Percentiles rank a stretch among this genome's conserved stretches.
phyloP scores from a whole-genome alignment of 1,140 invertebrate species.

The Rhyzopertha dominica region DNA sequence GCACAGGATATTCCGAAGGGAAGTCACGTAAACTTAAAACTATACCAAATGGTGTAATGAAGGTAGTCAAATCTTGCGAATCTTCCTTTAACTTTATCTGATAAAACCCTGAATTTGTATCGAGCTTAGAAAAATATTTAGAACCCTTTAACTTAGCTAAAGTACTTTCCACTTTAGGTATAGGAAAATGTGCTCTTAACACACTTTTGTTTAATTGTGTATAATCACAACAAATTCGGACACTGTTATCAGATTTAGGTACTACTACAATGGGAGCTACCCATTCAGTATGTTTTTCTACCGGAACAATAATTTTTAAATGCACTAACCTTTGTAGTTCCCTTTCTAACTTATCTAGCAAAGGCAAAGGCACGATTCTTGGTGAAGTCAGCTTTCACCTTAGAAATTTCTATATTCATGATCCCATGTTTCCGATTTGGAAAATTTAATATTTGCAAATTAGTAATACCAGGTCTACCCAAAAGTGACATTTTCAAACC shows the following conservation, averaged over 20 bases:
- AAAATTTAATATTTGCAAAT: no score
- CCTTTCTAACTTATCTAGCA: constrained; percentile 26
- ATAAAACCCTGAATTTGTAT: constrained; percentile 13
- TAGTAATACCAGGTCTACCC: no score
- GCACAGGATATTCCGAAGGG: constrained; percentile 29
- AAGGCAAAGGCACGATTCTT: constrained; percentile 33
- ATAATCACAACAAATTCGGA: constrained; percentile 12
- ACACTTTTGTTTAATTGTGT: constrained; percentile 20
- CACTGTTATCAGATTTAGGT: constrained; percentile 39
- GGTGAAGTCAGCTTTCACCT: constrained; percentile 23
- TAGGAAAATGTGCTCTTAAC: constrained; percentile 17
- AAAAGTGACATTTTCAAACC: no score
- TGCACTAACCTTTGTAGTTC: constrained; percentile 27
- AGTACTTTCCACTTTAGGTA: constrained; percentile 28
- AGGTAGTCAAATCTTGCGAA: constrained; percentile 19
- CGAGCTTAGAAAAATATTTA: no score
- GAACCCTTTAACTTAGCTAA: constrained; percentile 18
- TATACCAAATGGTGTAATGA: constrained; percentile 30
- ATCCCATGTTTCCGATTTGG: no score
- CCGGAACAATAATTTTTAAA: constrained; percentile 34
- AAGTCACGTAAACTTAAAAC: constrained; percentile 26
- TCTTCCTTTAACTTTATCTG: constrained; percentile 16
- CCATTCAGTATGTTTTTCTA: constrained; percentile 41
- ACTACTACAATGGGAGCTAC: constrained; percentile 44
- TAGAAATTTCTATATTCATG: no score